Conservation (phyloP, 2,113 vertebrate species). For the Oryzias celebensis region DNA sequence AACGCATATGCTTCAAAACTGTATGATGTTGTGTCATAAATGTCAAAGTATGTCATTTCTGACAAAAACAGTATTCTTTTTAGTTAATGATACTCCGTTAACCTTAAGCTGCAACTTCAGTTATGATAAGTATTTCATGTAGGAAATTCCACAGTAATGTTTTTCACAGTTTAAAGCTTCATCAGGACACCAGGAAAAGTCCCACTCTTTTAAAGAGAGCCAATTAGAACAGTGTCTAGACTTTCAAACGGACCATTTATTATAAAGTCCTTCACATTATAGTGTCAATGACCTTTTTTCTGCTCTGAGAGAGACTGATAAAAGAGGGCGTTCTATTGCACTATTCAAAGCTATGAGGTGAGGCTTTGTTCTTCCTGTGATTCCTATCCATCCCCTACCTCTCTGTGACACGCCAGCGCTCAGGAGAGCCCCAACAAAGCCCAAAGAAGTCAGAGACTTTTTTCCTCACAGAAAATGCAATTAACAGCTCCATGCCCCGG, state of each 20-base stretch:
- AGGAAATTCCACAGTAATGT: not conserved
- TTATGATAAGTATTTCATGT: not conserved
- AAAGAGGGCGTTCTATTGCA: conserved; percentile 30
- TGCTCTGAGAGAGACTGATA: conserved; percentile 46
- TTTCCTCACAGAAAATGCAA: conserved; percentile 69
- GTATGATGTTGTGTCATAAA: no score
- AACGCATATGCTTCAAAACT: no score
- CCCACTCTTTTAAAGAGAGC: conserved; percentile 1
- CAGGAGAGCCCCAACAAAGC: conserved; percentile 52
- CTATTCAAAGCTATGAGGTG: conserved; percentile 34
- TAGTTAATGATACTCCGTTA: not conserved
- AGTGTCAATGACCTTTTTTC: conserved; percentile 50
- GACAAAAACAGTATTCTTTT: no score
- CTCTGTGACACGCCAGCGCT: conserved; percentile 32
- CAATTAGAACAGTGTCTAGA: conserved; percentile 33
- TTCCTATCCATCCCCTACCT: conserved; percentile 55
- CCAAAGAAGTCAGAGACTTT: conserved; percentile 52
- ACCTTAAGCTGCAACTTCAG: not conserved
- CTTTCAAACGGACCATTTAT: conserved; percentile 29
- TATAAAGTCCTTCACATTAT: conserved; percentile 15
- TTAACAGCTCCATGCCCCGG: conserved; percentile 63
- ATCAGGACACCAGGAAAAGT: conserved; percentile 16
- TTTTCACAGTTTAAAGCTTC: conserved; percentile 23
- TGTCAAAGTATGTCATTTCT: no score
- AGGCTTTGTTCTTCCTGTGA: conserved; percentile 33